phyloP scores from a whole-genome alignment of 2,113 vertebrate species.

The Aphyosemion australe region DNA sequence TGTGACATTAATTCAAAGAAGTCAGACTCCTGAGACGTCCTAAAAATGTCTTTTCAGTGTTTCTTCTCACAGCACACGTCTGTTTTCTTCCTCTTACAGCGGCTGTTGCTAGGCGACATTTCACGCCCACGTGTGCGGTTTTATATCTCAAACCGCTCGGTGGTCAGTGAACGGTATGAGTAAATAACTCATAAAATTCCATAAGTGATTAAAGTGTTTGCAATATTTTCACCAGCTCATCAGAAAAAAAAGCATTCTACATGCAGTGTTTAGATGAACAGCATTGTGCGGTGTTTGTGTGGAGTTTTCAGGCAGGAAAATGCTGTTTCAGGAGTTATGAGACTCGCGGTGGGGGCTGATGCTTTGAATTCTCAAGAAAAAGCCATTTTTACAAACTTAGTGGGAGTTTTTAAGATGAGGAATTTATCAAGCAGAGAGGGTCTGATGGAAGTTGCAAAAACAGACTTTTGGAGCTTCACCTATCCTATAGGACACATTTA shows the following conservation, averaged over 20 bases:
- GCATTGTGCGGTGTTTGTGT: background rate
- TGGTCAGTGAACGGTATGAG: slow-evolving; percentile 11
- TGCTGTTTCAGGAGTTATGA: slow-evolving; percentile 10
- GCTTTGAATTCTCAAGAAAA: background rate
- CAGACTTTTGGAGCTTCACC: background rate
- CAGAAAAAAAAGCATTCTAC: background rate
- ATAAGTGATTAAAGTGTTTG: background rate
- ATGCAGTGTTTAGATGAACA: background rate
- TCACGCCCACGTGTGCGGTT: slow-evolving; percentile 39
- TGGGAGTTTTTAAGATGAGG: background rate
- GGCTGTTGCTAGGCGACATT: slow-evolving; percentile 60
- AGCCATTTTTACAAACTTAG: background rate
- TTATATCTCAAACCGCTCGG: slow-evolving; percentile 27
- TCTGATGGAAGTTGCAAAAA: background rate
- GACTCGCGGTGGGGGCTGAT: background rate
- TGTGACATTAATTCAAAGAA: slow-evolving; percentile 15
- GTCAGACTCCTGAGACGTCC: slow-evolving; percentile 11
- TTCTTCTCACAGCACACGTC: slow-evolving; percentile 12
- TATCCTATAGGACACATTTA: background rate
- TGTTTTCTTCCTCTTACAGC: slow-evolving; percentile 43
- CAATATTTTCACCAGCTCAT: background rate
- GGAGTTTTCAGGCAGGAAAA: slow-evolving; percentile 10
- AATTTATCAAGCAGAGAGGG: background rate
- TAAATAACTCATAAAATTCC: background rate
- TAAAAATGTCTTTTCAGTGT: slow-evolving; percentile 28